A percentile compares a stretch with the other conserved stretches of the same genome.
Conservation (phyloP, 2,888 invertebrate species). For the Lucinisca nassula region DNA sequence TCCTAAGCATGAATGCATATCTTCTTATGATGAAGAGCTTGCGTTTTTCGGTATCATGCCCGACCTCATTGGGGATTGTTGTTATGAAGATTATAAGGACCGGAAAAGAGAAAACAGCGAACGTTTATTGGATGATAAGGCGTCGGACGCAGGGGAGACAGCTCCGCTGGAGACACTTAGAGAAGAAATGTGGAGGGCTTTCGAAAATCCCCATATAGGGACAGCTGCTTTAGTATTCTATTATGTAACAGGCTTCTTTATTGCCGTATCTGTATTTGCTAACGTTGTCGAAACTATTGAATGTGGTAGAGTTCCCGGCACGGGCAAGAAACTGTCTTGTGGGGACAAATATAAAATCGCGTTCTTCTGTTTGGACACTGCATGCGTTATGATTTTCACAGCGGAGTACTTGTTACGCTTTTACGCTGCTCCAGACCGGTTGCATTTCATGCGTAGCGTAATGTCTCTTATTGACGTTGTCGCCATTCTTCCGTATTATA, state of each 20-base stretch:
- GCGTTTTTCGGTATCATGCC: constrained; percentile 99
- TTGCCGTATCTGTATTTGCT: constrained; percentile 99
- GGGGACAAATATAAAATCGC: constrained; percentile 97
- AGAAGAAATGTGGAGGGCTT: constrained; percentile 99
- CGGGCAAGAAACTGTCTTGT: constrained; percentile 91
- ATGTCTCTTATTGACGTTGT: constrained; percentile 99
- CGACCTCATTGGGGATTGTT: constrained; percentile 99
- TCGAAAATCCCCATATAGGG: constrained; percentile 99
- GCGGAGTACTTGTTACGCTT: constrained; percentile 97
- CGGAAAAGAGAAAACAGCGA: constrained; percentile 99
- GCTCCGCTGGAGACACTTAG: constrained; percentile 89
- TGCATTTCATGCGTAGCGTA: constrained; percentile 98
- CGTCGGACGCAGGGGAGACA: constrained; percentile 90
- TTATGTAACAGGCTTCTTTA: constrained; percentile 99
- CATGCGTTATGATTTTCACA: constrained; percentile 99
- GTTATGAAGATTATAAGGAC: constrained; percentile 99
- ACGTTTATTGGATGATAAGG: constrained; percentile 96
- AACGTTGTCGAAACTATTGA: constrained; percentile 99
- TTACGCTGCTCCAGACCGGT: constrained; percentile 99
- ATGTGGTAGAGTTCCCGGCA: constrained; percentile 93
- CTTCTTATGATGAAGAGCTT: constrained; percentile 99
- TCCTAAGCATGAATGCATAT: constrained; percentile 99
- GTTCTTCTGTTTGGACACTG: constrained; percentile 99
- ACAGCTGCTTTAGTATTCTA: constrained; percentile 99
- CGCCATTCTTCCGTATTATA: constrained; percentile 99